Base-by-base conservation (phyloP, 1,140 invertebrate genomes). In the Drosophila navojoa region DNA sequence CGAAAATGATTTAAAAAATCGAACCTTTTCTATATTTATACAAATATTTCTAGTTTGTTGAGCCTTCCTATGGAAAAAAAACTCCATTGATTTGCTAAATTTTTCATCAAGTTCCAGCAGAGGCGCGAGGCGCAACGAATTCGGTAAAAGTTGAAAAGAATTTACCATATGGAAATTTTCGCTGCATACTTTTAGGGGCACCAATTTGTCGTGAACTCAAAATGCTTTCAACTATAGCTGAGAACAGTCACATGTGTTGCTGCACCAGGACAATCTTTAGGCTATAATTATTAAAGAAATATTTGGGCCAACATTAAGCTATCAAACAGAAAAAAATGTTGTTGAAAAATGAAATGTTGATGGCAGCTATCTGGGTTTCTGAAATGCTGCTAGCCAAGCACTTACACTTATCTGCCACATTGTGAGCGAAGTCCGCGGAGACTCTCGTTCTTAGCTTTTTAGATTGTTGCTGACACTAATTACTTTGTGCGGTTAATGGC, bases 401-500 rank as follows among this genome's bases (percentile, higher is more conserved):
- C 58, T 70, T 57, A 61, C 47, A 61, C 52, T 55, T 44, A 61
- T 68, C 29, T 50, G 11, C 3, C 57, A 50, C 50, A 44, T 19
- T 50, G 25, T 45, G 15, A 9, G 1, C 38, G 29, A 54, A 5
- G 71, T 64, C 60, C 68, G 58, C 50, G 74, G 29, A 53, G 61
- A 73, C 44, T 38, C 35, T 55, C 2, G 10, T 63, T 63, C 47
- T 45, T 29, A 49, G 68, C 71, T 42, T 70, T 13, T 35, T 42
- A 11, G n/a, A 15, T 58, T 60, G 53, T 42, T 66, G 59, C 68
- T 68, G 75, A 50, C 79, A 73, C 76, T 82, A 86, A 87, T 86
- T 87, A 86, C 82, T 87, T 78, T 80, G 81, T 77, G 64, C 38
- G 74, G 79, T 29, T 54, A 68, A 73, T 42, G 57, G 64, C 42